Conservation (phyloP, 1,140 invertebrate species). For the Aplysia californica region DNA sequence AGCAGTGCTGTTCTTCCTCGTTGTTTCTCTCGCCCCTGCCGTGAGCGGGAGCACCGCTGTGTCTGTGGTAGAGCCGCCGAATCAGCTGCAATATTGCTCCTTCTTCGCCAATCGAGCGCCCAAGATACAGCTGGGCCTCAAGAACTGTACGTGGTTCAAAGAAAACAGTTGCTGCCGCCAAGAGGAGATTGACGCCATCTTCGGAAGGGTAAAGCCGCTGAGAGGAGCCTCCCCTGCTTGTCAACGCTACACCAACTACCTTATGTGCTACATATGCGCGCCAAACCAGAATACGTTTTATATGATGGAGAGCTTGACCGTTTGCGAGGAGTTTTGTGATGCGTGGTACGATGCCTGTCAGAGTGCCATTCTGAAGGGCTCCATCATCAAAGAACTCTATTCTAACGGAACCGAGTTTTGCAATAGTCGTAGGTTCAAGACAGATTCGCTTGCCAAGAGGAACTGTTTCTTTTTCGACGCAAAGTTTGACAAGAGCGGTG, state of each 20-base stretch:
- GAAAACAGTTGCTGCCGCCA: slow-evolving; percentile 67
- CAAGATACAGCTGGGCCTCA: slow-evolving; percentile 60
- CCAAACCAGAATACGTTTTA: slow-evolving; percentile 66
- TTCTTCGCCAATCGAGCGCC: slow-evolving; percentile 68
- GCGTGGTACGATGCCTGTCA: slow-evolving; percentile 56
- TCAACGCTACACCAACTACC: slow-evolving; percentile 64
- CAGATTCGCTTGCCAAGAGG: slow-evolving; percentile 42
- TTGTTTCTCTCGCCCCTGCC: too few relatives aligned
- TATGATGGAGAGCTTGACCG: slow-evolving; percentile 59
- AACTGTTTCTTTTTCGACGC: slow-evolving; percentile 60
- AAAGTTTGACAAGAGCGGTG: slow-evolving; percentile 34
- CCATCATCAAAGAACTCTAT: slow-evolving; percentile 61
- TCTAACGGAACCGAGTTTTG: slow-evolving; percentile 63
- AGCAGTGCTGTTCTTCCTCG: too few relatives aligned
- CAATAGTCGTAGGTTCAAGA: slow-evolving; percentile 60
- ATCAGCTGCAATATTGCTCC: slow-evolving; percentile 56
- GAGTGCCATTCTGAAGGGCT: slow-evolving; percentile 56
- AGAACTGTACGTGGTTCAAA: slow-evolving; percentile 68
- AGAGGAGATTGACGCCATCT: slow-evolving; percentile 66
- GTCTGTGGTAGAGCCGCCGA: not conserved
- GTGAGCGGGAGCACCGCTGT: too few relatives aligned
- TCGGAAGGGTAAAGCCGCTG: slow-evolving; percentile 65
- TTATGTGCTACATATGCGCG: slow-evolving; percentile 69
- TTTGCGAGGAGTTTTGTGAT: slow-evolving; percentile 66
- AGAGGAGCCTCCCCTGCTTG: slow-evolving; percentile 63